Evolutionary conservation across 2,113 vertebrate genomes (phyloP).

Genomic region (Bolborhynchus lineola): DNA sequence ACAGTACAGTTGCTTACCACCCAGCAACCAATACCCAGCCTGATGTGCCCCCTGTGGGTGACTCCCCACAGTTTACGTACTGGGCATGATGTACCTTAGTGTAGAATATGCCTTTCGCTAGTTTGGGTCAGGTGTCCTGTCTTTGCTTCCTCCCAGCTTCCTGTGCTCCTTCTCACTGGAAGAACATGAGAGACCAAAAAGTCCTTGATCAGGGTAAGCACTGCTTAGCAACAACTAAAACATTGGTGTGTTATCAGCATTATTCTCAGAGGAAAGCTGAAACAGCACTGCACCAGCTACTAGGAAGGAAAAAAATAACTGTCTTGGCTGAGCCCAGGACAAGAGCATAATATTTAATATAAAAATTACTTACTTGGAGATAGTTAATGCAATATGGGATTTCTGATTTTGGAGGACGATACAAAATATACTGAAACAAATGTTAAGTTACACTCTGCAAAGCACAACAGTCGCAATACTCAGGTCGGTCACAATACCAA

Average conservation of each 20-base stretch:
- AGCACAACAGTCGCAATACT: not conserved
- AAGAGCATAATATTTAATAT: not conserved
- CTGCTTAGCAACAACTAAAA: not conserved
- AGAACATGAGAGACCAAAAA: not conserved
- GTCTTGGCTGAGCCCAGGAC: not conserved
- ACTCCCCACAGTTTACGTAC: not conserved
- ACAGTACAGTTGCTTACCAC: not conserved
- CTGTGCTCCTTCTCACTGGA: not conserved
- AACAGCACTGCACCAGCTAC: not conserved
- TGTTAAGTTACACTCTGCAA: not conserved
- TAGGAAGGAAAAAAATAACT: not conserved
- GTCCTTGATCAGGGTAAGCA: not conserved
- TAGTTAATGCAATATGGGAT: not conserved
- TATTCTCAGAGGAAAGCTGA: not conserved
- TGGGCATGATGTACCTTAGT: not conserved
- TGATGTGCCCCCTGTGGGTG: not conserved
- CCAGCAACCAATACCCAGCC: not conserved
- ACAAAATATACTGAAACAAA: not conserved
- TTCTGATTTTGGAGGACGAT: not conserved
- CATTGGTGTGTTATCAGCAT: not conserved
- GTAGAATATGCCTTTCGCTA: not conserved
- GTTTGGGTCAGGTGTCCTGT: not conserved
- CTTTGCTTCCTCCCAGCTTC: not conserved
- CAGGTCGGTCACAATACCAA: not conserved
- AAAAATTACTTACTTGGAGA: not conserved